These are phyloP conservation scores for Schizaphis graminum DNA, from an alignment of 2,888 invertebrate genomes.

Conservation along the genomic window DNA sequence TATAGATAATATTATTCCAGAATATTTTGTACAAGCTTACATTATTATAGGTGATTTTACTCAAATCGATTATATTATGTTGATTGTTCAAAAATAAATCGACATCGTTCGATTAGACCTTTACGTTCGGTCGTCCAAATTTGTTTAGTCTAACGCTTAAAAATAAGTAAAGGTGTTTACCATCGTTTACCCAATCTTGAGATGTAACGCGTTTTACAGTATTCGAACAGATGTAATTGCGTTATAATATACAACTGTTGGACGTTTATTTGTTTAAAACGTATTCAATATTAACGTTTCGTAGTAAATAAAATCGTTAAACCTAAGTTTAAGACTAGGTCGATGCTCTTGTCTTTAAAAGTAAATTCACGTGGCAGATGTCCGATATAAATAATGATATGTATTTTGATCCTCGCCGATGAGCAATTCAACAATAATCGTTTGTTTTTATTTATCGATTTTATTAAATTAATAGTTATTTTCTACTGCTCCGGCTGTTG, in stretches of 20 bases:
- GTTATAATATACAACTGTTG: neutral
- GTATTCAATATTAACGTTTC: neutral
- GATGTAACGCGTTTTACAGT: neutral
- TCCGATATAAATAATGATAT: neutral
- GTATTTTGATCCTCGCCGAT: neutral
- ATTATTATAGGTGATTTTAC: neutral
- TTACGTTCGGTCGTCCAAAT: neutral
- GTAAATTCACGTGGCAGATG: neutral
- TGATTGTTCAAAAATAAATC: neutral
- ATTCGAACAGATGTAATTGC: neutral
- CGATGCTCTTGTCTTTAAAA: neutral
- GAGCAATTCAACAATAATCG: neutral
- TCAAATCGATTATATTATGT: neutral
- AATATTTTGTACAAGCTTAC: neutral
- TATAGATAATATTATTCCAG: neutral
- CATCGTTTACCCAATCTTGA: neutral
- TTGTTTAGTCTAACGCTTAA: conserved; percentile 25
- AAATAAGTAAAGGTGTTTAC: conserved; percentile 3
- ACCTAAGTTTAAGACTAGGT: neutral
- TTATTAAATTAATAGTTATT: too few species aligned
- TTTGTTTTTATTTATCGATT: neutral
- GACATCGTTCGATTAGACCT: neutral
- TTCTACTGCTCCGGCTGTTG: neutral
- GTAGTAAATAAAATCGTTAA: neutral
- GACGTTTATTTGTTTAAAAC: neutral